These are phyloP conservation scores for Danio kyathit DNA, from an alignment of 2,797 vertebrate species.

Conservation along the genomic window DNA sequence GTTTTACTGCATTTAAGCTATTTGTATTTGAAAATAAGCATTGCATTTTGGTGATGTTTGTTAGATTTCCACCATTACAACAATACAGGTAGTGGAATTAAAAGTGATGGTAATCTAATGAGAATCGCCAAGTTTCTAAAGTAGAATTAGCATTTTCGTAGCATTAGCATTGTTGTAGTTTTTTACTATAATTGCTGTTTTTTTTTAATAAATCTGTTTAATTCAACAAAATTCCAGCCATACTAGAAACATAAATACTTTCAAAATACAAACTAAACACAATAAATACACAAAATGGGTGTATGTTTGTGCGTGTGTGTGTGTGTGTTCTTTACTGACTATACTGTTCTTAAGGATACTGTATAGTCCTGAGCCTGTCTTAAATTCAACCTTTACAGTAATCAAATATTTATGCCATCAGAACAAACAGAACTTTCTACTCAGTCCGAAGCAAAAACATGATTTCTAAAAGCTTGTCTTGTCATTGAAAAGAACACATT, in stretches of 20 bases:
- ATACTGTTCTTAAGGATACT: no score
- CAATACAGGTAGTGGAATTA: background rate
- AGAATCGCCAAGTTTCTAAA: background rate
- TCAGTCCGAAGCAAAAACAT: conserved; percentile 17
- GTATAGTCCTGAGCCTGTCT: background rate
- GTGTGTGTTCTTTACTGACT: no score
- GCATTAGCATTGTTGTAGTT: background rate
- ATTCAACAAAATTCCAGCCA: background rate
- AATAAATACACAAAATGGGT: no score
- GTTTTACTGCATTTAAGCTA: background rate
- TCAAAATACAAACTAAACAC: background rate
- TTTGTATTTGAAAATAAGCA: background rate
- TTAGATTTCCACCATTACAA: background rate
- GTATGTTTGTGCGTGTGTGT: no score
- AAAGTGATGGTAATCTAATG: conserved; percentile 14
- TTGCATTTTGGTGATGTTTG: background rate
- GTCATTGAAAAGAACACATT: conserved; percentile 1
- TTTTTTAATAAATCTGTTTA: background rate
- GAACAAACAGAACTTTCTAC: conserved; percentile 26
- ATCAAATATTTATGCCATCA: conserved; percentile 45
- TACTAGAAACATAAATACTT: background rate
- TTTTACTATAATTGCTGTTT: background rate
- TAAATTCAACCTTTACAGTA: background rate
- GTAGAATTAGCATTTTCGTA: background rate
- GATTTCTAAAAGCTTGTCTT: conserved; percentile 20